Evolutionary conservation across 2,113 vertebrate species (phyloP).

Genomic region (Stegastes partitus): DNA sequence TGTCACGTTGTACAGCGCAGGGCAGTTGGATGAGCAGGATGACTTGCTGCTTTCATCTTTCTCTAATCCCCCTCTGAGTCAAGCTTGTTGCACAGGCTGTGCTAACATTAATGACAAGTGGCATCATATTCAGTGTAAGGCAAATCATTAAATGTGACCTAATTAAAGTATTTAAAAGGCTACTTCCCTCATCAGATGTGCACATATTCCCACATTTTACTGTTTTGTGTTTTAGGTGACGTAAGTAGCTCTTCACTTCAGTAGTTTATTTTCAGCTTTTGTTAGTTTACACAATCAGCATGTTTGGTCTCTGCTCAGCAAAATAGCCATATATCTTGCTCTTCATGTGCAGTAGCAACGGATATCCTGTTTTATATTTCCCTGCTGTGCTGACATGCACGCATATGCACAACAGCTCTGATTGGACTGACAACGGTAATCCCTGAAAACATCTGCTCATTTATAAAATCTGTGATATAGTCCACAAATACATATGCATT

Average conservation of each 20-base stretch:
- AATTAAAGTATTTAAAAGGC: not conserved
- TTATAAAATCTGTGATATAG: constrained; percentile 12
- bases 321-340: not conserved
- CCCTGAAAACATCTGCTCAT: constrained; percentile 34
- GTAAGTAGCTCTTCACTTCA: no score
- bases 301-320: not conserved
- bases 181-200: not conserved
- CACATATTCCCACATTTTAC: not conserved
- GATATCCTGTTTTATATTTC: constrained; percentile 3
- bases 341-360: not conserved
- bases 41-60: constrained; percentile 21
- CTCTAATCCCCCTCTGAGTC: constrained; percentile 27
- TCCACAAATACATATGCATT: constrained; percentile 7
- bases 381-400: constrained; percentile 10
- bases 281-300: not conserved
- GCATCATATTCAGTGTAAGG: not conserved
- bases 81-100: not conserved
- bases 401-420: constrained; percentile 13
- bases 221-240: no score
- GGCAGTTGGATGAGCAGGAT: not conserved
- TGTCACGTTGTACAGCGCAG: not conserved
- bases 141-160: not conserved
- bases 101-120: not conserved
- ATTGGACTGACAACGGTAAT: constrained; percentile 13
- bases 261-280: not conserved